A percentile compares a stretch with the other conserved stretches of the same genome.
Evolutionary conservation across 1,140 invertebrate genomes (phyloP).

Genomic region (Heliothis subflexa): DNA sequence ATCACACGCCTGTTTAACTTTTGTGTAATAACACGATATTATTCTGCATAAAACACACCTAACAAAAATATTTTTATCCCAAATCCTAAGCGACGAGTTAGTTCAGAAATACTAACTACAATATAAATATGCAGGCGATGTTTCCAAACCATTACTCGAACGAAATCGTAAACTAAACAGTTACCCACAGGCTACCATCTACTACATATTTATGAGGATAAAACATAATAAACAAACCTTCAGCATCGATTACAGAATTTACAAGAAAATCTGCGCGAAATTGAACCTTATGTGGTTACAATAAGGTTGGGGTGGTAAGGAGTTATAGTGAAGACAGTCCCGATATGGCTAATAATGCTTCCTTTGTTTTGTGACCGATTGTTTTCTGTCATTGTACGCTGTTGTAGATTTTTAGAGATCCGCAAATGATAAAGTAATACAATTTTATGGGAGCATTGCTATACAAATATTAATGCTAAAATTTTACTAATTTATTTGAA

Average conservation of each 20-base stretch:
- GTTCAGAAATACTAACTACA: slow-evolving; percentile 29
- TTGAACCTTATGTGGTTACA: not conserved
- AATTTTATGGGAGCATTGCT: not conserved
- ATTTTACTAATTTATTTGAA: no score
- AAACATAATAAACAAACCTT: slow-evolving; percentile 41
- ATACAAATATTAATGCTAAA: not conserved
- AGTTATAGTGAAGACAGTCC: slow-evolving; percentile 15
- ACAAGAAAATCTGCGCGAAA: not conserved
- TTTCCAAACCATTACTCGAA: slow-evolving; percentile 53
- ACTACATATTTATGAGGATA: slow-evolving; percentile 58
- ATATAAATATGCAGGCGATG: slow-evolving; percentile 47
- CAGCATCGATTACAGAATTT: slow-evolving; percentile 22
- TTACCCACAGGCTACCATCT: slow-evolving; percentile 46
- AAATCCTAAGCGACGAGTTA: not conserved
- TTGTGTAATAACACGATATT: not conserved
- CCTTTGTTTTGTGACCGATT: slow-evolving; percentile 41
- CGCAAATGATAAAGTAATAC: not conserved
- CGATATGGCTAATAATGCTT: slow-evolving; percentile 26
- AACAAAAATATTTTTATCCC: not conserved
- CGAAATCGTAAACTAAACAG: slow-evolving; percentile 58
- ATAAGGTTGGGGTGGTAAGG: slow-evolving; percentile 2
- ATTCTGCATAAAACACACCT: not conserved
- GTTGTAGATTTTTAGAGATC: slow-evolving; percentile 24
- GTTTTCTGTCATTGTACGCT: slow-evolving; percentile 39
- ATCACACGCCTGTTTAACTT: no score